Percentiles rank a stretch among this genome's conserved stretches.
Conservation (phyloP, 2,888 invertebrate species). For the Trichopria drosophilae region DNA sequence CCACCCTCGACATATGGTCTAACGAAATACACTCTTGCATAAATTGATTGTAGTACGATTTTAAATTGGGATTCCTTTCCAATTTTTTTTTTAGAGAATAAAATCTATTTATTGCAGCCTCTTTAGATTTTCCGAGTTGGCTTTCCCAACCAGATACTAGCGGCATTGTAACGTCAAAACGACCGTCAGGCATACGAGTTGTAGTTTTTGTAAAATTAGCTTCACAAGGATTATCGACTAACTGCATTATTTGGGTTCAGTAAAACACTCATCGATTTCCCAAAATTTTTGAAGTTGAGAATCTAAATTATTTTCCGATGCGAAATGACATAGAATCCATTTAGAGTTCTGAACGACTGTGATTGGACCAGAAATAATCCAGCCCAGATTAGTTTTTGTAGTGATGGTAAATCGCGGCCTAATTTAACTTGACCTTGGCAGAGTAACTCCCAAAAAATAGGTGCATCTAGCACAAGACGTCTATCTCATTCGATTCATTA, state of each 20-base stretch:
- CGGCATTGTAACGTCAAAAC: slow-evolving; percentile 1
- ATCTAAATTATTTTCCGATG: too few relatives aligned
- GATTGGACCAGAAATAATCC: too few relatives aligned
- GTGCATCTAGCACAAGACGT: background rate
- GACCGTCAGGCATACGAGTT: too few relatives aligned
- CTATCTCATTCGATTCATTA: background rate
- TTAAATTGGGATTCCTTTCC: background rate
- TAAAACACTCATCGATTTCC: background rate
- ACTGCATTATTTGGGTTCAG: background rate
- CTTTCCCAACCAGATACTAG: too few relatives aligned
- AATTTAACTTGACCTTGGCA: background rate
- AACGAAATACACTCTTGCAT: background rate
- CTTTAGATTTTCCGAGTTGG: background rate
- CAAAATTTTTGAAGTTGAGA: too few relatives aligned
- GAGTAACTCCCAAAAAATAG: slow-evolving; percentile 1
- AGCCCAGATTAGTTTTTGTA: slow-evolving; percentile 2
- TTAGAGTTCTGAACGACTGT: too few relatives aligned
- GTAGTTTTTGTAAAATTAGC: too few relatives aligned
- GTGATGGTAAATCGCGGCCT: background rate
- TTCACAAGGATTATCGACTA: too few relatives aligned
- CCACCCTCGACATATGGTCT: too few relatives aligned
- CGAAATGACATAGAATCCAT: too few relatives aligned
- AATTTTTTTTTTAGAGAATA: background rate
- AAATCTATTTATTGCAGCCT: background rate
- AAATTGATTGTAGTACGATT: background rate